Percentiles rank a stretch among this genome's conserved stretches.
These are phyloP conservation scores for Cerastis leucographa DNA, from an alignment of 2,888 invertebrate genomes.

Conservation along the genomic window DNA sequence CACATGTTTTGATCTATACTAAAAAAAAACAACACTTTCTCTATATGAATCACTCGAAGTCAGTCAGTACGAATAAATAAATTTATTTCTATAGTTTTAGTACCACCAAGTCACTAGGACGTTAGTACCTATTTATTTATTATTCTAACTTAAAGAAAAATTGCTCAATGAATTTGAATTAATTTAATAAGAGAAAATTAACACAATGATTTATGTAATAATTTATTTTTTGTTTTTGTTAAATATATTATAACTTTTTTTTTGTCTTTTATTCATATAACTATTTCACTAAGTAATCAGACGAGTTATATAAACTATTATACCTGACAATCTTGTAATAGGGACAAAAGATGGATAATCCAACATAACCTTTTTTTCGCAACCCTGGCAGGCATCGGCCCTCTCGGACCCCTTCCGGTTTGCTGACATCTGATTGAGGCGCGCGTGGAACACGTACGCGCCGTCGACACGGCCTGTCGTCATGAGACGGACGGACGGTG, in stretches of 20 bases:
- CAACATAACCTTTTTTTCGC: too few relatives aligned
- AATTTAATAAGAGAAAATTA: conserved; percentile 12
- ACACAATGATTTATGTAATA: conserved; percentile 28
- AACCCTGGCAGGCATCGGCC: too few relatives aligned
- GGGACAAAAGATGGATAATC: too few relatives aligned
- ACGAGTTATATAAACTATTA: too few relatives aligned
- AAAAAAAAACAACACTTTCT: background rate
- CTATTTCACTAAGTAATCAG: background rate
- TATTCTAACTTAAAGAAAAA: conserved; percentile 10
- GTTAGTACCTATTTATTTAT: conserved; percentile 68
- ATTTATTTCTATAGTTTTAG: conserved; percentile 64
- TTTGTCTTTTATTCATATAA: background rate
- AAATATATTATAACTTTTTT: conserved; percentile 42
- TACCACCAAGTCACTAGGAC: conserved; percentile 83
- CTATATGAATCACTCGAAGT: conserved; percentile 69
- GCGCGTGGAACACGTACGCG: too few relatives aligned
- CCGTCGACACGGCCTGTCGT: too few relatives aligned
- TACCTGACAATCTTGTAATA: too few relatives aligned
- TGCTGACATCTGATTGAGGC: too few relatives aligned
- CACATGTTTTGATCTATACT: background rate
- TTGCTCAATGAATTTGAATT: conserved; percentile 34
- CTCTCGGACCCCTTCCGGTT: too few relatives aligned
- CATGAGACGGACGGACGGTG: too few relatives aligned
- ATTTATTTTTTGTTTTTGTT: conserved; percentile 40
- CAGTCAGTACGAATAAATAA: conserved; percentile 54